Evolutionary conservation across 2,888 invertebrate species (phyloP).

Genomic region (Theretra japonica): DNA sequence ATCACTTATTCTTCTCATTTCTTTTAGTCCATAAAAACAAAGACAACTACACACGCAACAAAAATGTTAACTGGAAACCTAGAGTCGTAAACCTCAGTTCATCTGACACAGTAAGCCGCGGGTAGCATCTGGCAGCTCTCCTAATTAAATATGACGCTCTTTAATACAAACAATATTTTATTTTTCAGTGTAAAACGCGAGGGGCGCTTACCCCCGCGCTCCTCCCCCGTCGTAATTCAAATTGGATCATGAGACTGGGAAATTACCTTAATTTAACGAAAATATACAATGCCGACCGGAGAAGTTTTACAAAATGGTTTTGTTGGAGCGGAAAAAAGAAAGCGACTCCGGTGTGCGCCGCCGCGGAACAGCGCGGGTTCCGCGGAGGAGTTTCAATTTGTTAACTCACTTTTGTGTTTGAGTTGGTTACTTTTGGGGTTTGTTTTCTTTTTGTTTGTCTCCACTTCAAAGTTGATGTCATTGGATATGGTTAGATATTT

Average conservation of each 20-base stretch:
- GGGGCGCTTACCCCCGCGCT: background rate
- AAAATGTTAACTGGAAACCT: background rate
- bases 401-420: conserved; percentile 20
- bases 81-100: background rate
- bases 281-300: conserved; percentile 53
- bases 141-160: conserved; percentile 26
- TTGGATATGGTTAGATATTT: background rate
- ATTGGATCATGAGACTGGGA: conserved; percentile 61
- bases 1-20: too few species aligned
- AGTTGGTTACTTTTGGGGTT: background rate
- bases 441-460: background rate
- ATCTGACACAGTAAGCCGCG: background rate
- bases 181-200: conserved; percentile 9
- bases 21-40: background rate
- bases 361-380: conserved; percentile 12
- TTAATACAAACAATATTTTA: conserved; percentile 25
- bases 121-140: conserved; percentile 25
- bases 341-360: conserved; percentile 6
- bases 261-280: conserved; percentile 61
- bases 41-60: background rate
- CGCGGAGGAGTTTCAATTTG: conserved; percentile 8
- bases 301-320: conserved; percentile 45
- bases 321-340: conserved; percentile 40
- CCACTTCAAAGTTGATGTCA: background rate
- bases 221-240: conserved; percentile 52